Percentiles rank a stretch among this genome's conserved stretches.
phyloP scores from a whole-genome alignment of 2,888 invertebrate species.

The Acholoe squamosa region DNA sequence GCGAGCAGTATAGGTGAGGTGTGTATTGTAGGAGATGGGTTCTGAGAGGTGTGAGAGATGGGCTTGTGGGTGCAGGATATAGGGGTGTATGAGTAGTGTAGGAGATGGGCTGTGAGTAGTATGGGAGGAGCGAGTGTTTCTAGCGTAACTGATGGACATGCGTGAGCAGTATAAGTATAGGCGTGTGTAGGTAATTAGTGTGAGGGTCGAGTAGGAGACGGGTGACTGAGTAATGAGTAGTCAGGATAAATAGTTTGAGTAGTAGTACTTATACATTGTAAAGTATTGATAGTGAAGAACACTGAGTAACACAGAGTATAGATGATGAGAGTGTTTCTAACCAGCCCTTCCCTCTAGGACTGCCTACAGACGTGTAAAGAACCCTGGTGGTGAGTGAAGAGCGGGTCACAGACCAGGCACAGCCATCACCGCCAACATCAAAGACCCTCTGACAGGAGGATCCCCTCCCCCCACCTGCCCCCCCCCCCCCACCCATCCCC shows the following conservation, averaged over 20 bases:
- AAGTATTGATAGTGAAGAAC: too few species aligned
- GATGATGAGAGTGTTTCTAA: too few species aligned
- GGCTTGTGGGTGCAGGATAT: not conserved
- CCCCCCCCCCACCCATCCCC: not conserved
- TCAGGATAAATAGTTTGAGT: too few species aligned
- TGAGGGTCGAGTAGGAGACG: too few species aligned
- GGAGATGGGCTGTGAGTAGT: not conserved
- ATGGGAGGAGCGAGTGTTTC: not conserved
- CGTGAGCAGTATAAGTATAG: not conserved
- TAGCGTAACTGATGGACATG: not conserved
- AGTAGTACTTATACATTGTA: too few species aligned
- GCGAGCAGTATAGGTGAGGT: too few species aligned
- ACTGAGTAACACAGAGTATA: too few species aligned
- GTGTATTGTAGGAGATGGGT: too few species aligned
- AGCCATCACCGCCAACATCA: conserved; percentile 31
- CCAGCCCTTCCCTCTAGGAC: too few species aligned
- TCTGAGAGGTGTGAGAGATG: not conserved
- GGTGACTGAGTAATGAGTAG: too few species aligned
- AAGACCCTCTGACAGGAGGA: conserved; percentile 29
- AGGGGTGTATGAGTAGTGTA: not conserved
- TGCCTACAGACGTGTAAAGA: not conserved
- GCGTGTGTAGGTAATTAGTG: not conserved
- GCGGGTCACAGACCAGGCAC: not conserved
- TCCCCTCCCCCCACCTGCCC: not conserved
- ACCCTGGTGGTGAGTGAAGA: not conserved